Base-by-base conservation (phyloP, 2,888 invertebrate species). In the Hybos culiciformis region DNA sequence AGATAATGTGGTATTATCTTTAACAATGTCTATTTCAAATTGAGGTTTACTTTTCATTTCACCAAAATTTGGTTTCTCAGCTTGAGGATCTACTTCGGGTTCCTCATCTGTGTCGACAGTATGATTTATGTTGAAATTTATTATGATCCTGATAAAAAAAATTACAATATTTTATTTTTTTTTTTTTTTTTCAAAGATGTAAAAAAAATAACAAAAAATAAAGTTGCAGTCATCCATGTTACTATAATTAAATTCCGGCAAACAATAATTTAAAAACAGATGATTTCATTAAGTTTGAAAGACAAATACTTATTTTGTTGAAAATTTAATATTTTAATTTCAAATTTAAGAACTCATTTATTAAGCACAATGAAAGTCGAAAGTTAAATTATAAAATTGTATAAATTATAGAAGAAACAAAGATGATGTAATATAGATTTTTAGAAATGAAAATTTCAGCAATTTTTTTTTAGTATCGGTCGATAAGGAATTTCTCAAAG, bases 101-200 rank as follows among this genome's bases (percentile, higher is more conserved):
- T 80, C 82, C 5, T 74, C 58, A 41, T 87, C 87, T 1, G 86
- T 73, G 60, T 93, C 91, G 1, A 96, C 93, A 0, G 92, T 86
- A 66, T 94, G 91, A 64, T 96, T 97, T 1, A 97, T 84, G 61
- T 93, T 94, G 63, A 94, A 85, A 43, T 75, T 80, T 36, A 96
- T 75, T 40, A 72, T 74, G 48, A 91, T 74, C 49, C 84, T 85
- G 56, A 20, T 66, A 64, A 32, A 41, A 48, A 50, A 36, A 51
- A 50, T 46, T 45, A 46, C 41, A 45, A 46, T 31, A 24, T 34
- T 39, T 26, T 32, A 11, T 11, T 31, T 11, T 11, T 11, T 8
- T 26, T 26, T 39, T 20, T n/a, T n/a, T n/a, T n/a, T n/a, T n/a
- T n/a, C n/a, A n/a, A n/a, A n/a, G n/a, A n/a, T n/a, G n/a, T n/a